These are phyloP conservation scores for Sialis lutaria DNA, from an alignment of 2,888 invertebrate species.

Conservation along the genomic window DNA sequence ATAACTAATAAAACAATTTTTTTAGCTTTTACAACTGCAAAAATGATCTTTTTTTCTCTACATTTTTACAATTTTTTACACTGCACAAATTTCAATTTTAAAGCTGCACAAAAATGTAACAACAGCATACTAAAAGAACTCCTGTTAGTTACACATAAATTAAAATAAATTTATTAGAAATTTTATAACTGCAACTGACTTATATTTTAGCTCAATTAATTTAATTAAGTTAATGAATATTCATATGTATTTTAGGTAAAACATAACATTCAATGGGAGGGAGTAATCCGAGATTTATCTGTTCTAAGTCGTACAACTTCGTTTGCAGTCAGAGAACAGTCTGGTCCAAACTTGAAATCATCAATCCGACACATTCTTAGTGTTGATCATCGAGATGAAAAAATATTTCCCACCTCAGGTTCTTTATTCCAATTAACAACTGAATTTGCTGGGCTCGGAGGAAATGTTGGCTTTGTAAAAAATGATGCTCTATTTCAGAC, in stretches of 20 bases:
- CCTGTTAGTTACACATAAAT: slow-evolving; percentile 1
- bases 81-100: no score
- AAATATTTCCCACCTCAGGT: slow-evolving; percentile 64
- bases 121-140: neutral
- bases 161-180: neutral
- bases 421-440: slow-evolving; percentile 51
- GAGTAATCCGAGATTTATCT: slow-evolving; percentile 60
- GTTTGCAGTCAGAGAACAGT: slow-evolving; percentile 75
- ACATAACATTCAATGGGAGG: slow-evolving; percentile 82
- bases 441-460: slow-evolving; percentile 81
- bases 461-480: slow-evolving; percentile 79
- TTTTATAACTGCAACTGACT: neutral
- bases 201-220: neutral
- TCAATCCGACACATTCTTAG: slow-evolving; percentile 62
- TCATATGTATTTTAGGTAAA: slow-evolving; percentile 32
- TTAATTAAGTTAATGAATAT: neutral
- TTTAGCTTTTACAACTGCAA: no score
- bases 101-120: no score
- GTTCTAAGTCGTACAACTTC: slow-evolving; percentile 54
- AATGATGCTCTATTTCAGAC: slow-evolving; percentile 59
- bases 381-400: slow-evolving; percentile 63
- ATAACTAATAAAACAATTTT: no score
- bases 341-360: slow-evolving; percentile 82
- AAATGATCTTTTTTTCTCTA: no score
- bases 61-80: no score